phyloP scores from a whole-genome alignment of 2,797 vertebrate genomes.

The Naso thynnoides region DNA sequence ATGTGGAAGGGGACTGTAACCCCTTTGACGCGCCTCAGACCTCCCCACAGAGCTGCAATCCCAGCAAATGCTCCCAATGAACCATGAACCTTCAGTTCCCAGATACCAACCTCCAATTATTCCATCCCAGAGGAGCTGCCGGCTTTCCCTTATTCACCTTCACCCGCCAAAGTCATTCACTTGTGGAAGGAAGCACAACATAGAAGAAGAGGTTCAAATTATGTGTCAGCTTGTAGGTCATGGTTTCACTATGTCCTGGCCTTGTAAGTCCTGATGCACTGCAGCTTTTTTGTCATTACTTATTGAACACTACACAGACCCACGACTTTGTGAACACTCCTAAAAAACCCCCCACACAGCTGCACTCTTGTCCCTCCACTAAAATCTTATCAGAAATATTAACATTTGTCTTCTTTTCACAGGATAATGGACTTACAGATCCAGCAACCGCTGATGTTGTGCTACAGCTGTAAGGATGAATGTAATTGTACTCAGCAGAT shows the following conservation, averaged over 20 bases:
- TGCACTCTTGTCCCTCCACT: conserved; percentile 12
- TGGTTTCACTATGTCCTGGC: conserved; percentile 34
- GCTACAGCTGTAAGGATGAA: conserved; percentile 10
- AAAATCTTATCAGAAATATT: conserved; percentile 6
- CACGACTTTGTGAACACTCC: background rate
- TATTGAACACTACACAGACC: conserved; percentile 44
- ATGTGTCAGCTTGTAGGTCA: conserved; percentile 49
- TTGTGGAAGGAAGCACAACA: conserved; percentile 50
- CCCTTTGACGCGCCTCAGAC: conserved; percentile 59
- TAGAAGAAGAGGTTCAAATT: conserved; percentile 32
- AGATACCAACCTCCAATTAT: conserved; percentile 66
- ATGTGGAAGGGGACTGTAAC: conserved; percentile 58
- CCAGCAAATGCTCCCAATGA: conserved; percentile 49
- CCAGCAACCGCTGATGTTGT: background rate
- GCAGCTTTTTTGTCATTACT: conserved; percentile 17
- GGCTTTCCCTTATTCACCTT: conserved; percentile 63
- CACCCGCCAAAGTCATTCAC: conserved; percentile 67
- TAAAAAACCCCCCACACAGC: background rate
- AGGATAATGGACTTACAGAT: background rate
- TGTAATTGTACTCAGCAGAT: conserved; percentile 5
- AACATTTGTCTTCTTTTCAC: conserved; percentile 7
- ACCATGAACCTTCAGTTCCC: conserved; percentile 66
- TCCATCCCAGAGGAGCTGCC: conserved; percentile 49
- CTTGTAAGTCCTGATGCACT: conserved; percentile 31
- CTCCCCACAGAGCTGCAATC: conserved; percentile 65